Percentiles rank a stretch among this genome's conserved stretches.
phyloP scores from a whole-genome alignment of 2,797 vertebrate species.

The Pteronotus mesoamericanus region DNA sequence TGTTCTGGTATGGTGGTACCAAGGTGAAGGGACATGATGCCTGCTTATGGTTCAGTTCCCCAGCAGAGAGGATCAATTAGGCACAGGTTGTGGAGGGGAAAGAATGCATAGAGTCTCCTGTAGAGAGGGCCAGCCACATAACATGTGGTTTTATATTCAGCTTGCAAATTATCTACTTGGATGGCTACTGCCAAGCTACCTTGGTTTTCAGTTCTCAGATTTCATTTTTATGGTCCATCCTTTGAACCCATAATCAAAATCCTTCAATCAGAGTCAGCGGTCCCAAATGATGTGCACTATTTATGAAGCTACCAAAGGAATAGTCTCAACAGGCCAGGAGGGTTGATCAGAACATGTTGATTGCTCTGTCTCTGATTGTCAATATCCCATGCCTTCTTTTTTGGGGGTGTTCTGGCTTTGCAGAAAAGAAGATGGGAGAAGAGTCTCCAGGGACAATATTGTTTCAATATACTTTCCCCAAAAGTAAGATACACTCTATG shows the following conservation, averaged over 20 bases:
- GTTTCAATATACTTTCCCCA: background rate
- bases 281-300: background rate
- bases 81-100: background rate
- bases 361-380: background rate
- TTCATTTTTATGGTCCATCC: background rate
- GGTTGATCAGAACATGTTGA: background rate
- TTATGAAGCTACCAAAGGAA: conserved; percentile 46
- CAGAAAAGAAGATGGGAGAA: background rate
- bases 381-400: background rate
- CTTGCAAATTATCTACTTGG: background rate
- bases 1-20: background rate
- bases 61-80: background rate
- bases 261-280: conserved; percentile 41
- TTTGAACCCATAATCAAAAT: background rate
- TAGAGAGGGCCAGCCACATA: background rate
- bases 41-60: background rate
- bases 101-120: background rate
- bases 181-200: background rate
- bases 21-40: background rate
- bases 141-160: background rate
- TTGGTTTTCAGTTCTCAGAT: background rate
- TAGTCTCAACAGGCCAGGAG: conserved; percentile 50
- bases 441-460: background rate
- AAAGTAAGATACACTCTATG: background rate
- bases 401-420: background rate